Base-by-base conservation (phyloP, 2,797 vertebrate species). In the Hephaestus fuliginosus region DNA sequence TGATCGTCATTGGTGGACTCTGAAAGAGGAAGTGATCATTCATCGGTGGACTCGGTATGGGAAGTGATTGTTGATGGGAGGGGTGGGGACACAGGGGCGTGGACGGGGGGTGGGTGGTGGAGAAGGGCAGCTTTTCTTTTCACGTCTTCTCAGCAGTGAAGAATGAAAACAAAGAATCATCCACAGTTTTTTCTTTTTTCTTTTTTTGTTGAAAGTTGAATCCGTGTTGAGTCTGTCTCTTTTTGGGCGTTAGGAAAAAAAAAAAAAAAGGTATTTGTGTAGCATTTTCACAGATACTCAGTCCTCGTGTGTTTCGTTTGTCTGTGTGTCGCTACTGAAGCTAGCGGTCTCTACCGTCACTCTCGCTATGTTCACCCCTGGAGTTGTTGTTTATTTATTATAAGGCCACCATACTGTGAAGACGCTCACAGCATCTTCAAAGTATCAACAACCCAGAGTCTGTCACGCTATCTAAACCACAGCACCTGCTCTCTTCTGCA, bases 371-470 rank as follows among this genome's bases (percentile, higher is more conserved):
- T 90, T 86, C 86, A 83, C 85, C 92, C 83, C 92, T 89, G 89
- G 91, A 90, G 92, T 93, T 93, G 90, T 93, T 94, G 93, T 90
- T 90, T 88, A 90, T 92, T 93, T 93, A 92, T 93, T 94, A 95
- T 97, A 96, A 96, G 96, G 96, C 96, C 96, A 96, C 96, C 93
- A 85, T 94, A 91, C 91, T 93, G 80, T 93, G 87, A 91, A 90
- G 90, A 93, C 72, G 81, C 92, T 88, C 87, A 68, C 86, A 95
- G 93, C 91, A 78, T 90, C 87, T 97, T 98, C 97, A 97, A 91
- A 97, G 97, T 97, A 97, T 97, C 96, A 96, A 96, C 96, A 97
- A 96, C 96, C 93, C 91, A 92, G 85, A 95, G 97, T 96, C 94
- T 92, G 89, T 93, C 95, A 92, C 83, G 84, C 86, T 73, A 28